Evolutionary conservation across 2,797 vertebrate species (phyloP), one percentile per base, ranked within the genome.

Genomic region (Limosa lapponica): DNA sequence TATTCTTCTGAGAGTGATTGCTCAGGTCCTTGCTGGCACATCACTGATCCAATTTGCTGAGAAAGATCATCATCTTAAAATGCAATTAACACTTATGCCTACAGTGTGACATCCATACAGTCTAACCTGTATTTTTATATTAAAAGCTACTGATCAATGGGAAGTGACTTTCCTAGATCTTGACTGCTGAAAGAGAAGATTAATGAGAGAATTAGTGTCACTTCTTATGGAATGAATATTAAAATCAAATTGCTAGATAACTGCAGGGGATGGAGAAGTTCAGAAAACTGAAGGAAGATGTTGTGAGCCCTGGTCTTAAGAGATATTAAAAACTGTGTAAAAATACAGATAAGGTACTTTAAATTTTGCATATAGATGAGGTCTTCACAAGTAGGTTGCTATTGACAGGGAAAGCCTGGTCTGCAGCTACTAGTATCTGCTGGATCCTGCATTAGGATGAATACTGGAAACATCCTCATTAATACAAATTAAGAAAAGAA

Each of bases 71-170:
- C 36, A 74, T 92, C 95, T 85, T 87, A 88, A 95, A 87, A 86
- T 0, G 74, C 87, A 88, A 67, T 92, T 84, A 86, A 84, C 89
- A 87, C 71, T 90, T 94, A 30, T 11, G 81, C 70, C 52, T 85
- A 71, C 52, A 75, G 81, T 89, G 82, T 90, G 86, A 93, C 83
- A 96, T 71, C 78, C 39, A 43, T 82, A 87, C 64, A 30, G n/a
- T 85, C 74, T 87, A 96, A 95, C 96, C 88, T 95, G 93, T 83
- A 80, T 92, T 95, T 95, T 95, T 92, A 52, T 80, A 89, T 90
- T 93, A 85, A 95, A 96, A 93, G 74, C 92, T 90, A 78, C 88
- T 96, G 92, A 95, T 95, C 95, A 90, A 66, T 95, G 78, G 75
- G 55, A 87, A 87, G 62, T 49, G 55, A 84, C 25, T 93, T 95